Evolutionary conservation across 2,113 vertebrate species (phyloP), one percentile per base, ranked within the genome.

Genomic region (Myotis brandtii): DNA sequence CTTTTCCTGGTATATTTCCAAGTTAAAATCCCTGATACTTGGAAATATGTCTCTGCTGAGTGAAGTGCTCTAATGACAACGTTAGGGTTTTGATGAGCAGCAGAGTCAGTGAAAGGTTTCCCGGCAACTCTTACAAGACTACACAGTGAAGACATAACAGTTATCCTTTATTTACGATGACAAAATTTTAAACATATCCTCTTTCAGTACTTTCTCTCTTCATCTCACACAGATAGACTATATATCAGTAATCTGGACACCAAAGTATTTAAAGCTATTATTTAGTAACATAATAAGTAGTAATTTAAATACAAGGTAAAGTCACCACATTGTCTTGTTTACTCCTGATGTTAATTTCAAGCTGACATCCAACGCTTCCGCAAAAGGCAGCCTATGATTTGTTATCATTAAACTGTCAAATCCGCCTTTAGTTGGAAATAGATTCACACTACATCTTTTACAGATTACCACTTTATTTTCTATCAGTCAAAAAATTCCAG

Each of bases 341-440:
- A 98, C 98, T 97, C 91, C 98, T 98, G 98, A 98, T 98, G 98
- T 98, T 98, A 98, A 98, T 99, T 98, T 98, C 98, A 98, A 98
- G 97, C 97, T 98, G 98, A 98, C 34, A 88, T 98, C 84, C 97
- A 97, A 87, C 87, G 97, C 96, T 98, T 98, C 95, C 46, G 69
- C 94, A 97, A 99, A 98, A 99, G 98, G 98, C 98, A 99, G 98
- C 98, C 99, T 99, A 98, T 99, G 98, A 99, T 98, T 98, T 98
- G 96, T 98, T 98, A 98, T 99, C 99, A 99, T 99, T 99, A 99
- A 99, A 99, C 98, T 99, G 99, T 99, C 99, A 99, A 98, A 98
- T 98, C 97, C 98, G 97, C 97, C 98, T 98, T 98, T 97, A 98
- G 97, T 98, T 98, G 98, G 97, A 97, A 98, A 98, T 97, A 98